Evolutionary conservation across 2,113 vertebrate species (phyloP).

Genomic region (Desmodus rotundus): DNA sequence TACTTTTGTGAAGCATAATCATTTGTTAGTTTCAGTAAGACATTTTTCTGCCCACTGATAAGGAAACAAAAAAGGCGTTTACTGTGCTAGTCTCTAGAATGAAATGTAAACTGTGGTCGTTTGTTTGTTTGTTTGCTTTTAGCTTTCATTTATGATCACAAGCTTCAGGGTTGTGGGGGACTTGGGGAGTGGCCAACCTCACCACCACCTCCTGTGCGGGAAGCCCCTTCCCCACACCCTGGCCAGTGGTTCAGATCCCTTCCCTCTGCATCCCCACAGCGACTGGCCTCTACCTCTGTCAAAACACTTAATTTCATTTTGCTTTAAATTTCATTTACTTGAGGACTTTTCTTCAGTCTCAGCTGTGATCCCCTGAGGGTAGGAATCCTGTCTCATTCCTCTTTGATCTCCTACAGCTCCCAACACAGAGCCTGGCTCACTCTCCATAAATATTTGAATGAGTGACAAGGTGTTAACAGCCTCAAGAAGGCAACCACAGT

Average conservation of each 20-base stretch:
- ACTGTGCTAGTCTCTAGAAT: background rate
- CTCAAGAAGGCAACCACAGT: conserved; percentile 19
- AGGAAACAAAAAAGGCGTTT: conserved; percentile 36
- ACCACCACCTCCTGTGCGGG: background rate
- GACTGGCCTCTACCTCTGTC: background rate
- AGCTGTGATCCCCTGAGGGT: conserved; percentile 5
- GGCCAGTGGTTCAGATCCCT: background rate
- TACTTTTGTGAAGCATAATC: conserved; percentile 36
- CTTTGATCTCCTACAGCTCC: conserved; percentile 6
- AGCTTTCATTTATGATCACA: background rate
- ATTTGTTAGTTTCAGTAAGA: conserved; percentile 48
- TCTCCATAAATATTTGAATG: conserved; percentile 60
- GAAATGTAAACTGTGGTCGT: background rate
- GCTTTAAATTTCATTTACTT: conserved; percentile 55
- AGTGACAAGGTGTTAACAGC: conserved; percentile 51
- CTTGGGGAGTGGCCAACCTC: background rate
- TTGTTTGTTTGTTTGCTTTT: conserved; percentile 27
- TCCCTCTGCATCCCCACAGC: background rate
- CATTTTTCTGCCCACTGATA: conserved; percentile 38
- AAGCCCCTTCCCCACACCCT: background rate
- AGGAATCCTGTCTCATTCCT: conserved; percentile 26
- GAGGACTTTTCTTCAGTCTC: conserved; percentile 42
- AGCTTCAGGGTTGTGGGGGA: background rate
- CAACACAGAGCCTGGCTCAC: background rate
- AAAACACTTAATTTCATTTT: conserved; percentile 33